Conservation (phyloP, 2,113 vertebrate genomes). For the Ptilonorhynchus violaceus region DNA sequence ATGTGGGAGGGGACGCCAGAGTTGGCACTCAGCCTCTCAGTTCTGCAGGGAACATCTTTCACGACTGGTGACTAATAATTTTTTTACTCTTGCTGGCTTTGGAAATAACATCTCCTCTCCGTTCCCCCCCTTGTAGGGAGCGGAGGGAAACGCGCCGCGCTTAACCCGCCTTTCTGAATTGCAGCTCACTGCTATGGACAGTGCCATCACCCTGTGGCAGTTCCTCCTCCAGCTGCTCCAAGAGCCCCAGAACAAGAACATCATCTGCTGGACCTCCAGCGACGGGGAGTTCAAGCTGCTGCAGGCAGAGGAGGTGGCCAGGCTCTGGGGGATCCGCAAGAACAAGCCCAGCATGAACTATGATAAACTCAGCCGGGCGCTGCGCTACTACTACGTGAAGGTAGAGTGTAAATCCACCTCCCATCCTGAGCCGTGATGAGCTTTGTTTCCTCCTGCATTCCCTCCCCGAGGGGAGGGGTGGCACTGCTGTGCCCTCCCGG, state of each 20-base stretch:
- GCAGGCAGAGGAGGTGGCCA: conserved; percentile 96
- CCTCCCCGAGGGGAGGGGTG: not conserved
- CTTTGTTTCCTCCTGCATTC: not conserved
- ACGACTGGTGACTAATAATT: conserved; percentile 7
- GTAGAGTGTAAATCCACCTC: conserved; percentile 66
- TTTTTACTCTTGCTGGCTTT: conserved; percentile 39
- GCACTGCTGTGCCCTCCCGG: not conserved
- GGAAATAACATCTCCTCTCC: conserved; percentile 12
- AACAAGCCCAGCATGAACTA: conserved; percentile 99
- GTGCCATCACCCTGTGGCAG: conserved; percentile 97
- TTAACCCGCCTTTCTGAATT: conserved; percentile 28
- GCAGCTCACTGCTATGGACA: conserved; percentile 91
- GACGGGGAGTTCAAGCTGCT: conserved; percentile 97
- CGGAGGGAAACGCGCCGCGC: not conserved
- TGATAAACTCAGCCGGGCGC: conserved; percentile 96
- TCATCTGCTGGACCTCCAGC: conserved; percentile 95
- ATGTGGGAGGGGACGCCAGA: conserved; percentile 27
- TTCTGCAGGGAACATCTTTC: conserved; percentile 35
- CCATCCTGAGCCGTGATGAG: not conserved
- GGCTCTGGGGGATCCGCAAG: conserved; percentile 95
- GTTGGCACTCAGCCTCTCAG: conserved; percentile 14
- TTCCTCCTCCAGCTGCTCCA: conserved; percentile 96
- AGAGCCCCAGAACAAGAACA: conserved; percentile 87
- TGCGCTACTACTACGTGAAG: conserved; percentile 99
- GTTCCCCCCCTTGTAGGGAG: not conserved